phyloP scores from a whole-genome alignment of 2,113 vertebrate genomes.

The Pipa parva region DNA sequence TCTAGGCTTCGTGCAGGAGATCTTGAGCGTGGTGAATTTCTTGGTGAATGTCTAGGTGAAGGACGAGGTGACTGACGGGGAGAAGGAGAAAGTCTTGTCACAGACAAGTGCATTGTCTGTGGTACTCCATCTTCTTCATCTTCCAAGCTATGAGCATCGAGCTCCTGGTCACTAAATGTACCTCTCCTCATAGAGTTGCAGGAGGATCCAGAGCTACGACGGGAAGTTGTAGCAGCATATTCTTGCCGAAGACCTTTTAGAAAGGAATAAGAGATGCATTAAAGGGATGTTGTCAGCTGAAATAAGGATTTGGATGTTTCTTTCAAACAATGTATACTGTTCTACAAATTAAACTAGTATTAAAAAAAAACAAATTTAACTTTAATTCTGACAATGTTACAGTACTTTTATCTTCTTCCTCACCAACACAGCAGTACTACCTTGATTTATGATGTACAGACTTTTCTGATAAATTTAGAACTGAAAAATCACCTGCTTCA shows the following conservation, averaged over 20 bases:
- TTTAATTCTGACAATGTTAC: no score
- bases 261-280: not conserved
- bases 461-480: no score
- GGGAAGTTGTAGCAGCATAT: constrained; percentile 87
- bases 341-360: no score
- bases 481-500: no score
- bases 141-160: constrained; percentile 93
- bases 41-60: constrained; percentile 80
- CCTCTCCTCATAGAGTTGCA: constrained; percentile 90
- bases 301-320: no score
- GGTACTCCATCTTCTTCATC: constrained; percentile 88
- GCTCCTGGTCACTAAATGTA: constrained; percentile 93
- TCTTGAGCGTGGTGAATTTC: constrained; percentile 90
- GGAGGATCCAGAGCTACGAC: constrained; percentile 94
- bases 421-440: no score
- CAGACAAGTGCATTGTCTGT: constrained; percentile 76
- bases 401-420: no score
- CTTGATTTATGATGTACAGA: no score
- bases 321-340: no score
- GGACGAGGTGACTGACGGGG: constrained; percentile 88
- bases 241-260: constrained; percentile 89
- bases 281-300: not conserved
- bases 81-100: constrained; percentile 88
- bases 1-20: constrained; percentile 90
- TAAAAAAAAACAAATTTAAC: no score